Percentiles rank a stretch among this genome's conserved stretches.
Conservation (phyloP, 2,797 vertebrate species). For the Pteropus rufus region DNA sequence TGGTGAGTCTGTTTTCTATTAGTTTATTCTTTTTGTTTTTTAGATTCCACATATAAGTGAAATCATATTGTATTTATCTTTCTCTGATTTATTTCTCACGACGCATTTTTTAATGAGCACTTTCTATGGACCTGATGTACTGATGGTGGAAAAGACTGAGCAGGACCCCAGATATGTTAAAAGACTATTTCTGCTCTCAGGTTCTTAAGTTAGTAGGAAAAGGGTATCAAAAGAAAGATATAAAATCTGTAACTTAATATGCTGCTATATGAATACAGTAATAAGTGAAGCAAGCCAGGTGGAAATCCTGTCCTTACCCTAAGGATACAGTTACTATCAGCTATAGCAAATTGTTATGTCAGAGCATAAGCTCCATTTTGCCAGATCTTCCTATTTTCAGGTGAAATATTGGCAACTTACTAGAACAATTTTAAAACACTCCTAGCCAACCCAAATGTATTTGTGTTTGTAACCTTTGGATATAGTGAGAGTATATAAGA, state of each 20-base stretch:
- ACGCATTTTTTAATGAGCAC: neutral
- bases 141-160: neutral
- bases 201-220: neutral
- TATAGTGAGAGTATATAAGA: neutral
- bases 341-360: neutral
- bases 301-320: neutral
- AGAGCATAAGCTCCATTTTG: neutral
- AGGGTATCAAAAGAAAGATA: neutral
- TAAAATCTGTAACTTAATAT: neutral
- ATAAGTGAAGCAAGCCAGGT: neutral
- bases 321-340: neutral
- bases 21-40: too few species aligned
- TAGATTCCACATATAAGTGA: too few species aligned
- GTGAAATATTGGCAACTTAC: neutral
- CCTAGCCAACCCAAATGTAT: neutral
- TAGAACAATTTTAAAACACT: neutral
- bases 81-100: neutral
- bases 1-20: too few species aligned
- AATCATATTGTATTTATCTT: too few species aligned
- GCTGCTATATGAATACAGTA: neutral
- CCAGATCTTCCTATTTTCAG: neutral
- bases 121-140: neutral
- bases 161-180: neutral
- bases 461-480: neutral
- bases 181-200: neutral